Conservation (phyloP, 1,140 invertebrate genomes). For the Anastrepha ludens region DNA sequence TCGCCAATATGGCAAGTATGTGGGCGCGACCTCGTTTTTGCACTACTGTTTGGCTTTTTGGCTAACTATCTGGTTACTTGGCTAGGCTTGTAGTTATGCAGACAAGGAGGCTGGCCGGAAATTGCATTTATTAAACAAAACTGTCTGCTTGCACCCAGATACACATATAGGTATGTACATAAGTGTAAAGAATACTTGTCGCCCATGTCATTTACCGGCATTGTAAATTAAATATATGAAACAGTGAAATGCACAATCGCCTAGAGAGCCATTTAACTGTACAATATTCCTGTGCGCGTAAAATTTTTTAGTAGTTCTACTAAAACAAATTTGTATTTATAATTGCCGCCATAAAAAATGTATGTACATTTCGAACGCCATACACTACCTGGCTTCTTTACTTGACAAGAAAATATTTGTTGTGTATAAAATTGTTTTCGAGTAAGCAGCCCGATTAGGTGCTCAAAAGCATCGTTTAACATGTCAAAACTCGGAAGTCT, state of each 20-base stretch:
- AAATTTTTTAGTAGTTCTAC: neutral
- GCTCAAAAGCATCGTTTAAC: slow-evolving; percentile 9
- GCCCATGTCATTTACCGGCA: neutral
- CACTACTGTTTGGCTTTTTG: neutral
- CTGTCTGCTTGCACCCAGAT: too few relatives aligned
- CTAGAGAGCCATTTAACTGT: neutral
- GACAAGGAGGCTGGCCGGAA: slow-evolving; percentile 6
- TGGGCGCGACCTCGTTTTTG: slow-evolving; percentile 12
- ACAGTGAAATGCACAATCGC: slow-evolving; percentile 5
- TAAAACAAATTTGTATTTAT: neutral
- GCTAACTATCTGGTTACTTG: neutral
- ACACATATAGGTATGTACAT: too few relatives aligned
- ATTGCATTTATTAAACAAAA: neutral
- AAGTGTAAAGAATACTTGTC: neutral
- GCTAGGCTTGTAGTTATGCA: neutral
- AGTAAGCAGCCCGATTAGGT: neutral
- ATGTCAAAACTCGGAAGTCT: slow-evolving; percentile 51
- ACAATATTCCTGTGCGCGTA: neutral
- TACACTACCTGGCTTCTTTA: neutral
- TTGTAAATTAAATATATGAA: neutral
- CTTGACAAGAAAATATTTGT: neutral
- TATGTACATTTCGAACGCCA: neutral
- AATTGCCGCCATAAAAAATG: neutral
- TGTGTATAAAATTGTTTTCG: neutral
- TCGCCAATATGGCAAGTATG: neutral